A percentile compares a stretch with the other conserved stretches of the same genome.
phyloP scores from a whole-genome alignment of 2,888 invertebrate genomes.

The Griposia aprilina region DNA sequence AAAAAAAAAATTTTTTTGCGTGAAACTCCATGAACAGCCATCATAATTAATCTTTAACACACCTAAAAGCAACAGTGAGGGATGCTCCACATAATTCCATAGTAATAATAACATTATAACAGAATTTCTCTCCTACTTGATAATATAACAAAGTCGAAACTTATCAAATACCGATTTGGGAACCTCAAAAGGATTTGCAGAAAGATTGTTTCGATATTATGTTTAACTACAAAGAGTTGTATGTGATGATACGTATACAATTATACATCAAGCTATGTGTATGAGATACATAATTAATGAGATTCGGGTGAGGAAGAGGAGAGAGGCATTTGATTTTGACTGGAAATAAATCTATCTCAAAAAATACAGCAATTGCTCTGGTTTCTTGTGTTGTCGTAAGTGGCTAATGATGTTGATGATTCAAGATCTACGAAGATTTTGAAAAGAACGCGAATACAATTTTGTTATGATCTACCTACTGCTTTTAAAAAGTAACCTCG shows the following conservation, averaged over 20 bases:
- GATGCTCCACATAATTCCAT: constrained; percentile 8
- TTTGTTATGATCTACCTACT: too few relatives aligned
- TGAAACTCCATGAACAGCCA: too few relatives aligned
- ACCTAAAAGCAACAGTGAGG: background rate
- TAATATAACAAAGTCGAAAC: constrained; percentile 23
- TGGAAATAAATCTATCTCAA: background rate
- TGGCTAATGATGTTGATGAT: background rate
- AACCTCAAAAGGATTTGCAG: constrained; percentile 42
- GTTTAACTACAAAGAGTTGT: constrained; percentile 12
- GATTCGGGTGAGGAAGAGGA: background rate
- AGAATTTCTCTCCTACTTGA: constrained; percentile 1
- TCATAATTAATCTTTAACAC: background rate
- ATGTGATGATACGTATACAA: background rate
- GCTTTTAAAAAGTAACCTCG: too few relatives aligned
- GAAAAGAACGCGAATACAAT: too few relatives aligned
- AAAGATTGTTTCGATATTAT: constrained; percentile 33
- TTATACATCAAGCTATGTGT: background rate
- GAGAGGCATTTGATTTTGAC: background rate
- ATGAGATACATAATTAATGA: constrained; percentile 16
- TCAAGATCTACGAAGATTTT: background rate
- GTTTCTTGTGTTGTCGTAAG: background rate
- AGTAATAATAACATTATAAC: background rate
- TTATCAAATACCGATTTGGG: constrained; percentile 41
- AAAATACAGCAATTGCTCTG: background rate
- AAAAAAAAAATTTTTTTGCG: background rate